phyloP scores from a whole-genome alignment of 30 jellyfish, hydroid and myxozoan species.

The Pelagia noctiluca region DNA sequence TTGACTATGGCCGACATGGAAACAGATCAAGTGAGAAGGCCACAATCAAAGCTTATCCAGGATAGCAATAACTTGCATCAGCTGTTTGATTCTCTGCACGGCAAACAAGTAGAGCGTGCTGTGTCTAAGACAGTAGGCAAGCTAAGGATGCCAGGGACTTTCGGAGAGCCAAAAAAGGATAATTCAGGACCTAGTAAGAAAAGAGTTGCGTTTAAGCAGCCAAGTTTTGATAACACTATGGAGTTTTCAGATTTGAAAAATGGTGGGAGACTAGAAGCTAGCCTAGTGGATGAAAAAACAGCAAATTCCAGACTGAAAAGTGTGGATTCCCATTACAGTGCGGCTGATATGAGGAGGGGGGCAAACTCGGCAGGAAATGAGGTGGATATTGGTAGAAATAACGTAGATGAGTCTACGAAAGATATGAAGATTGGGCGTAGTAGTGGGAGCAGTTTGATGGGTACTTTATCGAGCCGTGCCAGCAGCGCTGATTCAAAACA shows the following conservation, averaged over 20 bases:
- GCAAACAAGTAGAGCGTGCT: constrained; percentile 28
- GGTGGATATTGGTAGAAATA: not conserved
- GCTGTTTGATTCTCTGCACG: constrained; percentile 55
- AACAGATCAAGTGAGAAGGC: constrained; percentile 36
- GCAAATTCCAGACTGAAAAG: not conserved
- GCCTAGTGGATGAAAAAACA: constrained; percentile 11
- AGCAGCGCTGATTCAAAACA: no score
- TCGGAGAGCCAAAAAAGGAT: not conserved
- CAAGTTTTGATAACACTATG: constrained; percentile 7
- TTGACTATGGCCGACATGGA: not conserved
- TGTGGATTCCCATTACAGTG: not conserved
- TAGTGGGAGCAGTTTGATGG: no score
- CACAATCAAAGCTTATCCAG: constrained; percentile 59
- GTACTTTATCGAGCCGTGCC: no score
- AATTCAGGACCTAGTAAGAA: not conserved
- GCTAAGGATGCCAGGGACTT: constrained; percentile 43
- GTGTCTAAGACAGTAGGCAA: constrained; percentile 39
- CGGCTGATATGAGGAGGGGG: no score
- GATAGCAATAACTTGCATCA: constrained; percentile 52
- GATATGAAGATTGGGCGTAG: no score
- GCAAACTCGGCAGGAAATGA: no score
- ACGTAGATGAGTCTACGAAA: no score
- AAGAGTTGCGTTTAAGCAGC: no score
- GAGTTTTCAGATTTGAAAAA: constrained; percentile 49
- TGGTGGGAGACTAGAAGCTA: not conserved